Conservation (phyloP, 2,888 invertebrate genomes). For the Protodeltote pygarga region DNA sequence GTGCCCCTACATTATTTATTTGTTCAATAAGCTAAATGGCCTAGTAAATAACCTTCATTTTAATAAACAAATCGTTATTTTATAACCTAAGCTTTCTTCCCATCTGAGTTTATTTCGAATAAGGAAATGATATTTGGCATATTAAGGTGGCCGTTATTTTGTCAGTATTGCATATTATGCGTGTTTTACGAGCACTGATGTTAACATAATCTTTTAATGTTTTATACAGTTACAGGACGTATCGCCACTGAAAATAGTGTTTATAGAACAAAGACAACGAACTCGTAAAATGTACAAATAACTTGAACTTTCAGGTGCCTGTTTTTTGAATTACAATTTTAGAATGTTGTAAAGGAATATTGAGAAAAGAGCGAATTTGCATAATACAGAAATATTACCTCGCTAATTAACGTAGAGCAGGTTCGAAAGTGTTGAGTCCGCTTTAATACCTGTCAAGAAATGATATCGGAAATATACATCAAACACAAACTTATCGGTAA, state of each 20-base stretch:
- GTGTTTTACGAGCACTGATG: constrained; percentile 61
- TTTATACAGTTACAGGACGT: constrained; percentile 61
- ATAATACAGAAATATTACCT: constrained; percentile 2
- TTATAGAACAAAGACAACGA: constrained; percentile 81
- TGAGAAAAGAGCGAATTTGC: constrained; percentile 13
- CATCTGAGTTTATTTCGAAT: constrained; percentile 17
- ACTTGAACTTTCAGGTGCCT: constrained; percentile 54
- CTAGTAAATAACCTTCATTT: constrained; percentile 65
- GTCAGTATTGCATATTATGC: constrained; percentile 40
- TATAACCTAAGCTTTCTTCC: constrained; percentile 46
- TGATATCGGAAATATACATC: constrained; percentile 48
- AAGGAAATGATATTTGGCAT: constrained; percentile 26
- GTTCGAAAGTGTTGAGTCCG: constrained; percentile 22
- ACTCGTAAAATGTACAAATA: constrained; percentile 79
- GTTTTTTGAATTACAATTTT: constrained; percentile 32
- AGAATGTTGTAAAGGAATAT: constrained; percentile 14
- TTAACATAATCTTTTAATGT: constrained; percentile 67
- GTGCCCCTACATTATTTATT: constrained; percentile 81
- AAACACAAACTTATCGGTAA: constrained; percentile 44
- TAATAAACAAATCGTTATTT: constrained; percentile 59
- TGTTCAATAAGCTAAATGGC: constrained; percentile 80
- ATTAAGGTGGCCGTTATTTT: constrained; percentile 27
- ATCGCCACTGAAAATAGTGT: constrained; percentile 72
- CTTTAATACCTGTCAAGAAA: constrained; percentile 18
- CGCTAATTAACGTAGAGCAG: constrained; percentile 9